Evolutionary conservation across 2,888 invertebrate species (phyloP).

Genomic region (Tillus elongatus): DNA sequence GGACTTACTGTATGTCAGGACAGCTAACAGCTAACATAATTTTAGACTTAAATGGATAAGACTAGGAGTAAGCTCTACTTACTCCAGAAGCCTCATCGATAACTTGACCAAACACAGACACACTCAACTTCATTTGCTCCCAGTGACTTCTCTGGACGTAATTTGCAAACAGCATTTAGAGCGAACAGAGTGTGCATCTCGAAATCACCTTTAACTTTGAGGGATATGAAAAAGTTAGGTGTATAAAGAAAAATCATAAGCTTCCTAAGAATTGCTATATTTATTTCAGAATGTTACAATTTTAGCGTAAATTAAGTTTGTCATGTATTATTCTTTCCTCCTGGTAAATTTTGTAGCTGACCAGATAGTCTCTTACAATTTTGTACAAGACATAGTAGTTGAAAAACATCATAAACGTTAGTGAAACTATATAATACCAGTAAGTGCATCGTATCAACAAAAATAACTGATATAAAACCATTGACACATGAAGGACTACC

Average conservation of each 20-base stretch:
- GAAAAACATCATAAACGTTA: constrained; percentile 76
- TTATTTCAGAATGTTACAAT: not conserved
- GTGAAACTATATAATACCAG: constrained; percentile 87
- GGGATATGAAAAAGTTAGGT: too few species aligned
- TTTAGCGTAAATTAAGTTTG: constrained; percentile 34
- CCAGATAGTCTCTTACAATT: constrained; percentile 74
- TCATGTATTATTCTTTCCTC: constrained; percentile 62
- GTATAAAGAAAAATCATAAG: too few species aligned
- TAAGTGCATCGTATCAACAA: constrained; percentile 70
- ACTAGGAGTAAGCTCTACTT: too few species aligned
- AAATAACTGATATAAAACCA: constrained; percentile 69
- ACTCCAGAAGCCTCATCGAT: too few species aligned
- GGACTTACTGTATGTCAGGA: too few species aligned
- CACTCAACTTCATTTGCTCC: not conserved
- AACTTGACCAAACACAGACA: not conserved
- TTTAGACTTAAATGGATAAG: too few species aligned
- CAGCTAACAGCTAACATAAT: too few species aligned
- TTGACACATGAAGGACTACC: constrained; percentile 58
- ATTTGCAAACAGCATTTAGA: too few species aligned
- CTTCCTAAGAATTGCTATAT: too few species aligned
- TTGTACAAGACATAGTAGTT: constrained; percentile 91
- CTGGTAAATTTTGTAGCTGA: constrained; percentile 74
- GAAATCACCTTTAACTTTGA: too few species aligned
- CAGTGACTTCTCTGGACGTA: not conserved
- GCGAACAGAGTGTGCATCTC: too few species aligned